Evolutionary conservation across 2,113 vertebrate species (phyloP).

Genomic region (Cinclus cinclus): DNA sequence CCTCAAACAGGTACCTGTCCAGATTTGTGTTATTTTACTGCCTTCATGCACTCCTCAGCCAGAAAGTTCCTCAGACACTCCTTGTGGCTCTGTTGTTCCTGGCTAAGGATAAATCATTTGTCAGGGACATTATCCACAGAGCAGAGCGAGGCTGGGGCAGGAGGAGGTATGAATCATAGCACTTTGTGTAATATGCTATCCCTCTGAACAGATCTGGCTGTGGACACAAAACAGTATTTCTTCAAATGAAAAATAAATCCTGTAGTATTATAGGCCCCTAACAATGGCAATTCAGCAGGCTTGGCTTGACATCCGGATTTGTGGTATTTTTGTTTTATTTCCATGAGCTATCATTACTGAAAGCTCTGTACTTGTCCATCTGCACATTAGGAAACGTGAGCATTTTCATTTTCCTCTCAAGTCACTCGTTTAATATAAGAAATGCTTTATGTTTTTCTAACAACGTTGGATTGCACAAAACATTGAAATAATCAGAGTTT

Average conservation of each 20-base stretch:
- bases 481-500: conserved; percentile 64
- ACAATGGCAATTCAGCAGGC: not conserved
- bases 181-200: not conserved
- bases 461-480: conserved; percentile 36
- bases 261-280: not conserved
- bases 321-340: conserved; percentile 21
- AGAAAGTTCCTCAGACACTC: not conserved
- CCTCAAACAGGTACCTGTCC: not conserved
- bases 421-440: conserved; percentile 40
- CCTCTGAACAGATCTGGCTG: not conserved
- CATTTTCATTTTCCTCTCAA: conserved; percentile 26
- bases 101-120: not conserved
- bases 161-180: not conserved
- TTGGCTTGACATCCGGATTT: not conserved
- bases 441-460: conserved; percentile 57
- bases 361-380: conserved; percentile 45
- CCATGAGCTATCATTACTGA: conserved; percentile 12
- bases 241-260: conserved; percentile 47
- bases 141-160: not conserved
- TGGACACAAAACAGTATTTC: conserved; percentile 17
- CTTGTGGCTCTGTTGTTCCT: not conserved
- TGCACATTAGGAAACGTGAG: conserved; percentile 2
- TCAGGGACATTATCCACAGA: not conserved
- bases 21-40: not conserved
- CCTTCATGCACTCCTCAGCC: not conserved